phyloP scores from a whole-genome alignment of 2,797 vertebrate genomes.

The Alca torda region DNA sequence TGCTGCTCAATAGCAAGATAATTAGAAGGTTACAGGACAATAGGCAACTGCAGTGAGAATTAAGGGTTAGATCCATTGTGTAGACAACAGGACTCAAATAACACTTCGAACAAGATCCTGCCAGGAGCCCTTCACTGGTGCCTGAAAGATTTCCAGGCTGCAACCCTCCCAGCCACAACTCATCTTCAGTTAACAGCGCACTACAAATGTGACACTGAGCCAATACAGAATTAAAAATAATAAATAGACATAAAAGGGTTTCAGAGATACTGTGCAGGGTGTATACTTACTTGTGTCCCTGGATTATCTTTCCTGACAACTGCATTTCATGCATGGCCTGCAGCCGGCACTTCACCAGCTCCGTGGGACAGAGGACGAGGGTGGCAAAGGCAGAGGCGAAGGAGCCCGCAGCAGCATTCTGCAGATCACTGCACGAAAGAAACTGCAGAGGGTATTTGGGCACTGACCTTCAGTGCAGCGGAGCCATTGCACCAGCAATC shows the following conservation, averaged over 20 bases:
- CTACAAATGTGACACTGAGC: neutral
- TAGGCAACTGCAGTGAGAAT: neutral
- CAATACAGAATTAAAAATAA: neutral
- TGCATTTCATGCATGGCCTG: slow-evolving; percentile 97
- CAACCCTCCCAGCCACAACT: neutral
- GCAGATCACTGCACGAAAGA: slow-evolving; percentile 84
- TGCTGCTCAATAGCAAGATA: neutral
- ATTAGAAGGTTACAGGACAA: neutral
- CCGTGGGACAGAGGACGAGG: slow-evolving; percentile 92
- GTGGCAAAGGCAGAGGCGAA: slow-evolving; percentile 93
- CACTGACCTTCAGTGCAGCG: neutral
- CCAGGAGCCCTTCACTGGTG: neutral
- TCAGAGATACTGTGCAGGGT: neutral
- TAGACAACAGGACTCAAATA: neutral
- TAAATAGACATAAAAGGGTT: neutral
- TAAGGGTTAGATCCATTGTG: neutral
- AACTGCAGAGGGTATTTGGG: neutral
- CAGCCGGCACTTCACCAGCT: slow-evolving; percentile 95
- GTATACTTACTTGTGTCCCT: slow-evolving; percentile 86
- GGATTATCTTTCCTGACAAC: slow-evolving; percentile 85
- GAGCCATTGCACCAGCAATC: neutral
- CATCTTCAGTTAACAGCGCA: neutral
- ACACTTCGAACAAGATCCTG: neutral
- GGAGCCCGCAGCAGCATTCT: slow-evolving; percentile 93
- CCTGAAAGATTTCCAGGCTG: neutral